Base-by-base conservation (phyloP, 1,140 invertebrate species). In the Leptinotarsa undecemlineata region DNA sequence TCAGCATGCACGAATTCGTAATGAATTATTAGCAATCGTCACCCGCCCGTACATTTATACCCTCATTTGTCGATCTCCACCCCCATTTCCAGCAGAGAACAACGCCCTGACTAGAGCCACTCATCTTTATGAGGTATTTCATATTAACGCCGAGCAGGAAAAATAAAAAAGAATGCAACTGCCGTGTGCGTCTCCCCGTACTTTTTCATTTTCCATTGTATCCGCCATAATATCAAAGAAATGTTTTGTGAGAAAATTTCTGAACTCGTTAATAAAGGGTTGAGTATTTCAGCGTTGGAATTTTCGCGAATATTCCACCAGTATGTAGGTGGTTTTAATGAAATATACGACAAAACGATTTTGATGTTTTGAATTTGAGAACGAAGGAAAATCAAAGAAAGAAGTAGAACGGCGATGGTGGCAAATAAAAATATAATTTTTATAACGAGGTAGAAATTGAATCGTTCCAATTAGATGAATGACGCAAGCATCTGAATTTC, bases 191-290 rank as follows among this genome's bases (percentile, higher is more conserved):
- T n/a, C 3, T 57, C 51, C 3, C 51, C n/a, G 51, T 19, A 57
- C 51, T 57, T 57, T 57, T 57, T 19, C 51, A 57, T 57, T 57
- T 57, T 57, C 51, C 51, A 57, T 57, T 57, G 51, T 57, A 57
- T 17, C 51, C 14, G 14, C 51, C 51, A 19, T 57, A n/a, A 57
- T 57, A 57, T 57, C 51, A 57, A 57, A 57, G 51, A 57, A 57
- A 57, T 57, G 51, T 57, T 57, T 57, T 57, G 51, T 57, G 51
- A 19, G 51, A 19, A 19, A 57, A 57, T 57, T 57, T 57, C 51
- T 57, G 51, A 57, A 57, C 51, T 57, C 51, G 51, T 15, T 57
- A 57, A 57, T 57, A 57, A 57, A 57, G 51, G 51, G 51, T 57
- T 57, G 51, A 57, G 51, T 57, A 57, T 57, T 57, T 57, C 51